Conservation (phyloP, 2,888 invertebrate genomes). For the Rhyacophila evoluta region DNA sequence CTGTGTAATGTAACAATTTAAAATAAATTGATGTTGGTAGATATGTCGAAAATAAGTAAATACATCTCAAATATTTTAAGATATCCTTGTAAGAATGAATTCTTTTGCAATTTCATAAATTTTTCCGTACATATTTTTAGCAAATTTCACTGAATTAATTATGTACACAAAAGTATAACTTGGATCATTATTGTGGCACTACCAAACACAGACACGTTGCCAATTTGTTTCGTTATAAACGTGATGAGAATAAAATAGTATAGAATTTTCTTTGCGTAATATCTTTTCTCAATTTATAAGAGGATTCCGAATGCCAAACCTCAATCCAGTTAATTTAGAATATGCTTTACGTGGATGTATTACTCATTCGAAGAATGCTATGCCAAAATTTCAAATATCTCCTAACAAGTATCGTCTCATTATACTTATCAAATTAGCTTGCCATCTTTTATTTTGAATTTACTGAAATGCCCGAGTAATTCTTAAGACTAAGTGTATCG, state of each 20-base stretch:
- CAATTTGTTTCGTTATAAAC: constrained; percentile 7
- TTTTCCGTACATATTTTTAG: no score
- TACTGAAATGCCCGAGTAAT: neutral
- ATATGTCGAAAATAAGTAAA: no score
- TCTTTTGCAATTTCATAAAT: no score
- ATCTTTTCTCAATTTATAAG: constrained; percentile 14
- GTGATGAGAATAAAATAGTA: neutral
- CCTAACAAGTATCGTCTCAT: neutral
- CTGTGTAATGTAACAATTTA: no score
- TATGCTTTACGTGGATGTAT: constrained; percentile 4
- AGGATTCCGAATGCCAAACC: constrained; percentile 15
- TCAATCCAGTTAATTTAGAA: constrained; percentile 11
- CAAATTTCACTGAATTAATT: neutral
- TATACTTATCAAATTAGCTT: neutral
- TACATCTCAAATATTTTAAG: no score
- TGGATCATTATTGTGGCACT: neutral
- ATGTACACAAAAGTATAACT: neutral
- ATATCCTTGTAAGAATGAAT: no score
- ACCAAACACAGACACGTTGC: neutral
- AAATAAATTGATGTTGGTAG: no score
- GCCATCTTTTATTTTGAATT: neutral
- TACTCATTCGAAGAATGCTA: neutral
- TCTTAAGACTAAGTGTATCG: neutral
- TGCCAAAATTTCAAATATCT: neutral
- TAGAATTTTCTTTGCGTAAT: constrained; percentile 6